Evolutionary conservation across 2,113 vertebrate genomes (phyloP), one percentile per base, ranked within the genome.

Genomic region (Cyanoliseus patagonus): DNA sequence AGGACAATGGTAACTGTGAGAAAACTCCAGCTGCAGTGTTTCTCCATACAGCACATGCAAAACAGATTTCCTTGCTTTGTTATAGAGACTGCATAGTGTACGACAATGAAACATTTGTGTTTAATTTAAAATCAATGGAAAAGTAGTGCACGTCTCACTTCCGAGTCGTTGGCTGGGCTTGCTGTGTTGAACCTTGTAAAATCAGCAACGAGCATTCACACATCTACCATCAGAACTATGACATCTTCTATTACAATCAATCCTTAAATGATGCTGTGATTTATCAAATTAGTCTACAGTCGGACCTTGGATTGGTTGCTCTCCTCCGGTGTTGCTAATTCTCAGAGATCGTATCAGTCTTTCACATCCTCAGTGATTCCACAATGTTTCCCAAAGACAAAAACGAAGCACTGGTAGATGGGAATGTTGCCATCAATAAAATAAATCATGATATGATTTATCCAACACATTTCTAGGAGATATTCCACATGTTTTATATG

Each of bases 11-110:
- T 17, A 93, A 47, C 72, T 35, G 20, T 37, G 41, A 94, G 44
- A 46, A 86, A 94, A 92, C 35, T 31, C 66, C 63, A 84, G 70
- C 66, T 94, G 89, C 86, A 90, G 44, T 27, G 39, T 88, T 95
- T 92, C 84, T 81, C 59, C 42, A 55, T 51, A 62, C 23, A 94
- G 70, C 63, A 82, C 73, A 88, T 72, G 72, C 46, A 67, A 89
- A 95, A 66, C 76, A 94, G 63, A 94, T 87, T 90, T 95, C 87
- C 82, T 90, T 93, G 79, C 83, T 95, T 97, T 94, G 94, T 96
- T 96, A 57, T 61, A 88, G 86, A 92, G 86, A 81, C 87, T 62
- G 49, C 51, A 81, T 23, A 92, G 47, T 68, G 76, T 59, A 75
- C 8, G 49, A 94, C 86, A 94, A 93, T 51, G 86, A 92, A 96